phyloP scores from a whole-genome alignment of 2,113 vertebrate species.

The Percopsis transmontana region DNA sequence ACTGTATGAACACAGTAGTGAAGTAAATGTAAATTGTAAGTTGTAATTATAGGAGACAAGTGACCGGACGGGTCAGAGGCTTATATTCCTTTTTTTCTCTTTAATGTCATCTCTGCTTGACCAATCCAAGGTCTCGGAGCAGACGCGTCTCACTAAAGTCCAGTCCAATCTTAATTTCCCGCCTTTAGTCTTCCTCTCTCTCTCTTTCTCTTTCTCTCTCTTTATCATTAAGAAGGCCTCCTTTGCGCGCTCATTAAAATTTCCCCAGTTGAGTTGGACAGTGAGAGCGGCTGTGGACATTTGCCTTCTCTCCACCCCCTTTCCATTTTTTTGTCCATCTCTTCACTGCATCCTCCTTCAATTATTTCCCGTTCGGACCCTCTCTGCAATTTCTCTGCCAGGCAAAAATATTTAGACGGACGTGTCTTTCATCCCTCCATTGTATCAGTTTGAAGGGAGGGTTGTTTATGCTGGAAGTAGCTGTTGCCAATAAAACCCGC shows the following conservation, averaged over 20 bases:
- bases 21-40: too few relatives aligned
- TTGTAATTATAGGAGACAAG: not conserved
- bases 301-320: not conserved
- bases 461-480: slow-evolving; percentile 32
- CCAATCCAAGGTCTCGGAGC: slow-evolving; percentile 32
- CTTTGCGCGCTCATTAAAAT: slow-evolving; percentile 54
- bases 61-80: not conserved
- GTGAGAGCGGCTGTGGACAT: slow-evolving; percentile 9
- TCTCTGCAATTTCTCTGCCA: slow-evolving; percentile 18
- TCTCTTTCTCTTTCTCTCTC: not conserved
- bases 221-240: slow-evolving; percentile 32
- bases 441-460: slow-evolving; percentile 41
- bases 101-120: slow-evolving; percentile 30
- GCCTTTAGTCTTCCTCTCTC: slow-evolving; percentile 1
- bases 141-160: slow-evolving; percentile 24
- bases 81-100: not conserved
- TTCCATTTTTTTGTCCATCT: slow-evolving; percentile 9
- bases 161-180: not conserved
- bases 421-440: slow-evolving; percentile 26
- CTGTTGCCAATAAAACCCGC: slow-evolving; percentile 20
- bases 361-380: not conserved
- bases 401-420: slow-evolving; percentile 17
- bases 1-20: too few relatives aligned
- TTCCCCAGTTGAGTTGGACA: slow-evolving; percentile 44
- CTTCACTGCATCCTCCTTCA: not conserved